These are phyloP conservation scores for Drosophila multiciliata DNA, from an alignment of 2,888 invertebrate species.

Conservation along the genomic window DNA sequence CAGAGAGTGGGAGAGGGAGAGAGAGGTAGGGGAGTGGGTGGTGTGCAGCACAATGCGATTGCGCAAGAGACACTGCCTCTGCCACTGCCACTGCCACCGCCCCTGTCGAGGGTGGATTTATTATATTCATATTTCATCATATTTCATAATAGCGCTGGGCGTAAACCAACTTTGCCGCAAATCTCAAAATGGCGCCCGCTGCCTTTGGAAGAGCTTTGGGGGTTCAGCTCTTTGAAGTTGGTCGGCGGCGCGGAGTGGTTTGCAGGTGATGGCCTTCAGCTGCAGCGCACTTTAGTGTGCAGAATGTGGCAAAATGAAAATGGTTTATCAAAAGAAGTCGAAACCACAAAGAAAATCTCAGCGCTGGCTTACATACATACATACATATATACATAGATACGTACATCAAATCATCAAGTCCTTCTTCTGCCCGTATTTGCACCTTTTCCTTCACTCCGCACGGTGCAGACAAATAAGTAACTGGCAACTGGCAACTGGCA, in stretches of 20 bases:
- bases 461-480: slow-evolving; percentile 38
- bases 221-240: slow-evolving; percentile 41
- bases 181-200: slow-evolving; percentile 60
- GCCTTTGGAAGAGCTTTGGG: background rate
- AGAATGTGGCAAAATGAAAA: slow-evolving; percentile 49
- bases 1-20: background rate
- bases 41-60: slow-evolving; percentile 43
- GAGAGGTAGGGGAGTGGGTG: background rate
- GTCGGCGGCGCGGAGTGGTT: slow-evolving; percentile 9
- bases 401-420: slow-evolving; percentile 69
- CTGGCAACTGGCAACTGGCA: background rate
- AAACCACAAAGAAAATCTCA: slow-evolving; percentile 82
- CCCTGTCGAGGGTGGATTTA: slow-evolving; percentile 52
- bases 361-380: slow-evolving; percentile 59
- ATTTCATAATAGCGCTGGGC: slow-evolving; percentile 71
- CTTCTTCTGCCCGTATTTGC: slow-evolving; percentile 70
- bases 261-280: slow-evolving; percentile 17
- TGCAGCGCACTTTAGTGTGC: slow-evolving; percentile 44
- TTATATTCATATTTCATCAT: slow-evolving; percentile 75
- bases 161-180: slow-evolving; percentile 16
- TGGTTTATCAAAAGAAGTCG: slow-evolving; percentile 79
- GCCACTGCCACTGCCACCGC: slow-evolving; percentile 4
- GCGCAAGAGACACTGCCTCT: slow-evolving; percentile 46
- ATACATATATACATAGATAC: background rate
- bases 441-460: slow-evolving; percentile 33